phyloP scores from a whole-genome alignment of 2,113 vertebrate genomes.

The Sarotherodon lohbergeri region DNA sequence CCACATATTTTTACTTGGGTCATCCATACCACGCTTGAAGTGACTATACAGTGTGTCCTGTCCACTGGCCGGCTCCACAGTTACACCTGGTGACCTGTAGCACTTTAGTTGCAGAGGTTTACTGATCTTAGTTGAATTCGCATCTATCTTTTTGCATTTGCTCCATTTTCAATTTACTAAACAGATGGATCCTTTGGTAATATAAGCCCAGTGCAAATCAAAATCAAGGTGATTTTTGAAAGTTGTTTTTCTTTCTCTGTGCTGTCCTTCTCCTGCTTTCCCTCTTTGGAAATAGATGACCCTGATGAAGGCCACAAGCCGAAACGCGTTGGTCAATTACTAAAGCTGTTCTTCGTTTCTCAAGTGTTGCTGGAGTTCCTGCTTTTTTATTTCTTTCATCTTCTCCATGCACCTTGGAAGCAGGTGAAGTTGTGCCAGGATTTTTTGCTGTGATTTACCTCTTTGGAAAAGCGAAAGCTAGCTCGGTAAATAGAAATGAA shows the following conservation, averaged over 20 bases:
- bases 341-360: no score
- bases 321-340: no score
- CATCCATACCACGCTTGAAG: neutral
- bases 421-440: no score
- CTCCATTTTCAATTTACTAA: neutral
- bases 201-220: neutral
- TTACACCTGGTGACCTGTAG: neutral
- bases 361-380: no score
- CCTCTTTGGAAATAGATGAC: neutral
- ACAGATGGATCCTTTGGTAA: neutral
- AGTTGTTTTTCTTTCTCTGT: neutral
- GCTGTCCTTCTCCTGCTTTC: neutral
- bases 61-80: neutral
- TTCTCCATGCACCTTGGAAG: no score
- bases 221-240: neutral
- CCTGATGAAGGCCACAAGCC: no score
- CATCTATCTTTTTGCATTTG: neutral
- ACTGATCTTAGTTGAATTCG: neutral
- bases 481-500: neutral
- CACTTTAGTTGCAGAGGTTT: neutral
- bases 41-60: neutral
- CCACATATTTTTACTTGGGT: neutral
- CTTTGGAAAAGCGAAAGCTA: neutral
- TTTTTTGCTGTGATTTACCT: neutral
- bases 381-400: no score